Conservation (phyloP, 2,888 invertebrate species). For the Pristionchus japonicus region DNA sequence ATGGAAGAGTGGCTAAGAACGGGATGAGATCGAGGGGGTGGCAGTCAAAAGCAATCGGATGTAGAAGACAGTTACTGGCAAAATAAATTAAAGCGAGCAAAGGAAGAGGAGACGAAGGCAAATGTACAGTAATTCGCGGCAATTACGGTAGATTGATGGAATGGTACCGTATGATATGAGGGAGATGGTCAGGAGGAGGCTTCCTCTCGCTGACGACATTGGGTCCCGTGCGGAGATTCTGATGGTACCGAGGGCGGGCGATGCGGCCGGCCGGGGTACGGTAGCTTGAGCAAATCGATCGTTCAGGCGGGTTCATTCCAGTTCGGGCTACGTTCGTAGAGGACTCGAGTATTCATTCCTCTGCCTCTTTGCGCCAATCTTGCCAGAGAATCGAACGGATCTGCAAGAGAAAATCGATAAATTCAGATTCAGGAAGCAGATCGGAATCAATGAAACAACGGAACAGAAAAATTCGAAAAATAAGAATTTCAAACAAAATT, state of each 20-base stretch:
- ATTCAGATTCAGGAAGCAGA: neutral
- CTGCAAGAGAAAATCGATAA: conserved; percentile 32
- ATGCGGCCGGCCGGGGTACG: neutral
- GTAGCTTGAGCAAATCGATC: conserved; percentile 37
- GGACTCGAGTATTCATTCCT: conserved; percentile 28
- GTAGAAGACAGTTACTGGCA: neutral
- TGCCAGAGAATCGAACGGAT: conserved; percentile 29
- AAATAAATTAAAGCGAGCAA: conserved; percentile 15
- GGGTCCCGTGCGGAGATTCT: conserved; percentile 31
- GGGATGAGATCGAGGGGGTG: neutral
- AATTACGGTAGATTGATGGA: neutral
- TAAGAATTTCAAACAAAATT: neutral
- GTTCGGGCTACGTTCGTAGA: conserved; percentile 31
- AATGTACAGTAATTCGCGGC: conserved; percentile 26
- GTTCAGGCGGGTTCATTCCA: neutral
- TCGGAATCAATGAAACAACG: neutral
- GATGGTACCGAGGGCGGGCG: neutral
- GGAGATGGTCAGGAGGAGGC: neutral
- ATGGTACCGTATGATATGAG: conserved; percentile 33
- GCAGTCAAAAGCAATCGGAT: neutral
- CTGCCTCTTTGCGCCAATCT: neutral
- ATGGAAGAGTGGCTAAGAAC: neutral
- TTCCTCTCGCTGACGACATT: neutral
- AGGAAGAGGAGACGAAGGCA: neutral
- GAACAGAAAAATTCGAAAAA: neutral